Conservation (phyloP, 1,140 invertebrate species). For the Dolichoris vasculosae region DNA sequence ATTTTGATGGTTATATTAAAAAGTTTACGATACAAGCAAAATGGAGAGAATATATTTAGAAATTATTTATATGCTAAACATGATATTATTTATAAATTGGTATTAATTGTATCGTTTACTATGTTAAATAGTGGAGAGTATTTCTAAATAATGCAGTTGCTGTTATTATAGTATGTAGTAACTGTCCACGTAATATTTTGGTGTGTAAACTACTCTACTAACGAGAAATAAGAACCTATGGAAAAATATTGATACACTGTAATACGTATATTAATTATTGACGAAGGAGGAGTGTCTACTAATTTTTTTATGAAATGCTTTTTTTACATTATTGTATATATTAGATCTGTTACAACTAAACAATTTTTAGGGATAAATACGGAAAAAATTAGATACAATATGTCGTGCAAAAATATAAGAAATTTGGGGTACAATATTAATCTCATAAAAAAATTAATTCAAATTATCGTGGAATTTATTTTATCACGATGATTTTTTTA, state of each 20-base stretch:
- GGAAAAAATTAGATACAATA: background rate
- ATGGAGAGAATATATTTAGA: too few species aligned
- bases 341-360: too few species aligned
- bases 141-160: too few species aligned
- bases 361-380: background rate
- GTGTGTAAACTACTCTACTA: background rate
- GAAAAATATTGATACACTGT: background rate
- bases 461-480: background rate
- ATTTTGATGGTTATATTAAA: too few species aligned
- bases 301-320: background rate
- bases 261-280: background rate
- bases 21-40: too few species aligned
- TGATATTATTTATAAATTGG: too few species aligned
- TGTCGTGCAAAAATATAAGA: background rate
- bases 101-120: too few species aligned
- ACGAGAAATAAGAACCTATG: background rate
- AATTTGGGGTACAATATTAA: background rate
- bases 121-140: too few species aligned
- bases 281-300: background rate
- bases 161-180: too few species aligned
- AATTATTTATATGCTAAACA: too few species aligned
- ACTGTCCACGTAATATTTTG: background rate
- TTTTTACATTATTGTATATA: too few species aligned
- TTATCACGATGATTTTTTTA: background rate
- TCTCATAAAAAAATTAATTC: background rate